These are phyloP conservation scores for Neoscelio sp. DNA, from an alignment of 2,888 invertebrate genomes.

Conservation along the genomic window DNA sequence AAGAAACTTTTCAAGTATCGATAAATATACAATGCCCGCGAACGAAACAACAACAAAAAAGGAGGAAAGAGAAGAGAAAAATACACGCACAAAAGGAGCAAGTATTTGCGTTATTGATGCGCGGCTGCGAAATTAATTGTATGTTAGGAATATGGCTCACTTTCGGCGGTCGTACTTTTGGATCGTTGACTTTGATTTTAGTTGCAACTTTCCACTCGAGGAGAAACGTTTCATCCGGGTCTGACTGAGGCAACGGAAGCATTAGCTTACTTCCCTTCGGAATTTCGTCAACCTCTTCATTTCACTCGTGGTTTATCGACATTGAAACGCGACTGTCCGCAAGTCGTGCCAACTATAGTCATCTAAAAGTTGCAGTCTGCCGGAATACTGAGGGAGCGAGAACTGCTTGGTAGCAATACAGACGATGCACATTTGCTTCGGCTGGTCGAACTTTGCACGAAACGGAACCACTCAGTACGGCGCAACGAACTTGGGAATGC, in stretches of 20 bases:
- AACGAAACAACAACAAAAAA: not conserved
- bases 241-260: slow-evolving; percentile 10
- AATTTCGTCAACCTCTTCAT: slow-evolving; percentile 16
- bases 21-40: slow-evolving; percentile 47
- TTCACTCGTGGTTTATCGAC: not conserved
- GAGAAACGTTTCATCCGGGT: not conserved
- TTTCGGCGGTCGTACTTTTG: not conserved
- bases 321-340: not conserved
- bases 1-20: slow-evolving; percentile 58
- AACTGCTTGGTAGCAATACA: too few species aligned
- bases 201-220: not conserved
- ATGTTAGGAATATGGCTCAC: not conserved
- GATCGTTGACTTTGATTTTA: slow-evolving; percentile 17
- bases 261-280: slow-evolving; percentile 4
- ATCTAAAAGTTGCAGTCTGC: not conserved
- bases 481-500: too few species aligned
- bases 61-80: too few species aligned
- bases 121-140: slow-evolving; percentile 7
- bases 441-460: too few species aligned
- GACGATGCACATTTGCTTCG: too few species aligned
- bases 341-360: not conserved
- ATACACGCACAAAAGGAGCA: too few species aligned
- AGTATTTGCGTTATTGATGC: too few species aligned
- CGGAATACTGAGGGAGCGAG: too few species aligned
- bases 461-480: too few species aligned